Evolutionary conservation across 64 coral and sea anemone species (phyloP).

Genomic region (Montipora sp.): DNA sequence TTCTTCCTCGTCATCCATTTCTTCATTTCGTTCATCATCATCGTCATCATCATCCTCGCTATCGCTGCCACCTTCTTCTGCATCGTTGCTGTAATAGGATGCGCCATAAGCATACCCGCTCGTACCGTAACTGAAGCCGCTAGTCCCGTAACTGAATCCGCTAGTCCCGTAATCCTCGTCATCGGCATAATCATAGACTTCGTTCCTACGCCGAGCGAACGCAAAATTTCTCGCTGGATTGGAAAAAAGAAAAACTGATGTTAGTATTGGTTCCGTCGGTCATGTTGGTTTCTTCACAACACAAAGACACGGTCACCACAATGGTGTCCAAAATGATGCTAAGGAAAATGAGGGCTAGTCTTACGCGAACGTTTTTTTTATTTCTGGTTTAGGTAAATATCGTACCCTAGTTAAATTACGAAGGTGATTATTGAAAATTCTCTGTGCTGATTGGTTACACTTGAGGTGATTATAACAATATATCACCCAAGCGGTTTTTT

Average conservation of each 20-base stretch:
- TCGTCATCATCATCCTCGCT: constrained; percentile 51
- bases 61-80: constrained; percentile 44
- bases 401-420: no score
- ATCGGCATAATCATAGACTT: constrained; percentile 46
- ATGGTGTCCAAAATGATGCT: no score
- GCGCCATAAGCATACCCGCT: constrained; percentile 31
- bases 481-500: no score
- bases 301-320: not conserved
- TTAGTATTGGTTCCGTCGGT: not conserved
- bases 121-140: constrained; percentile 4
- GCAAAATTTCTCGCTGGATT: constrained; percentile 54
- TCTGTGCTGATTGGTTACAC: no score
- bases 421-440: no score
- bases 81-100: constrained; percentile 42
- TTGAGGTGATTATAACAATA: no score
- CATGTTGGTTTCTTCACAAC: no score
- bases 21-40: constrained; percentile 7
- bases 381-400: no score
- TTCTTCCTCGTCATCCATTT: not conserved
- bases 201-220: constrained; percentile 31
- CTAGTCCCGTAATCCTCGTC: constrained; percentile 47
- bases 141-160: not conserved
- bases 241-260: not conserved
- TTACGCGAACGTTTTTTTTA: no score
- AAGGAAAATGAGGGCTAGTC: no score